Base-by-base conservation (phyloP, 2,797 vertebrate genomes). In the Myioborus miniatus region DNA sequence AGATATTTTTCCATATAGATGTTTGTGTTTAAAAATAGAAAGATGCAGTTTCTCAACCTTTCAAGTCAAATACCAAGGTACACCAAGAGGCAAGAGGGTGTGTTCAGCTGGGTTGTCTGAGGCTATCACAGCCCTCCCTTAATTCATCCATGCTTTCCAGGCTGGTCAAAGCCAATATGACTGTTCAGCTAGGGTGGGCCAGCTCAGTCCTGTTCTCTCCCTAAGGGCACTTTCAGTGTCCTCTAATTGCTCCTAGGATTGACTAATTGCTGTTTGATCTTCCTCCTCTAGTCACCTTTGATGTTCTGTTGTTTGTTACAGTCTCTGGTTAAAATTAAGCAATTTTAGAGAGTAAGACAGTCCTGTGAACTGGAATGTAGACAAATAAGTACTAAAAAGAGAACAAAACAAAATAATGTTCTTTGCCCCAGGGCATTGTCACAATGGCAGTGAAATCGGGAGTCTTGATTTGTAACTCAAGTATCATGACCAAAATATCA, bases 241-340 rank as follows among this genome's bases (percentile, higher is more conserved):
- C 89, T 91, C 78, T 92, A 94, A 90, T 95, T 95, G 60, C 82
- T 83, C 53, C 58, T 55, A 11, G 8, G 29, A 47, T 87, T 92
- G 72, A 82, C 74, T 91, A 94, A 96, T 83, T 93, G 36, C 39
- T 58, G 39, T 81, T 74, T 92, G 92, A 90, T 92, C 90, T 87
- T 90, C 67, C 55, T 83, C 36, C 26, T 92, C 79, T 68, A 75
- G 81, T 85, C 81, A 94, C 71, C 64, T 93, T 94, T 95, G 90
- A 96, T 93, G 84, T 95, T 92, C 81, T 83, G 67, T 68, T 94
- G 70, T 95, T 91, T 91, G 60, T 77, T 92, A 43, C 56, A 49
- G 39, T 77, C 18, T 92, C 86, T 83, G 68, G 83, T 69, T 65
- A 83, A 55, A 63, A 86, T 91, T 47, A 93, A 86, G 47, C 63